Evolutionary conservation across 2,797 vertebrate species (phyloP).

Genomic region (Rhinatrema bivittatum): DNA sequence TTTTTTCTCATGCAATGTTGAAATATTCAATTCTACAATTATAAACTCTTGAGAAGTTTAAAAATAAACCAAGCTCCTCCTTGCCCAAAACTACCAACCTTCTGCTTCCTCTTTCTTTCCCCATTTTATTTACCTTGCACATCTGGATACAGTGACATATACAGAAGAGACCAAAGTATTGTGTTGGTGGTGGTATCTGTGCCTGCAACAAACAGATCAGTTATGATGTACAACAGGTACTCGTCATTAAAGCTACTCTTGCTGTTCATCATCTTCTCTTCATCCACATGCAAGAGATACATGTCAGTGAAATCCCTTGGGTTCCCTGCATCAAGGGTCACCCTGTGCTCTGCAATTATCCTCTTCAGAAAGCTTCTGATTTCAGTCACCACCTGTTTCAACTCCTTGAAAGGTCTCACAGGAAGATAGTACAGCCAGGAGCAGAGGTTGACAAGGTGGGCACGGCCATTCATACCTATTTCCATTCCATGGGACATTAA

Average conservation of each 20-base stretch:
- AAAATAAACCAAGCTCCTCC: too few relatives aligned
- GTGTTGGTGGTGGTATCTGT: slow-evolving; percentile 93
- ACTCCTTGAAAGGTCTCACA: slow-evolving; percentile 75
- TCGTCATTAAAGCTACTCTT: slow-evolving; percentile 80
- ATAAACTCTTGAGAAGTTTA: too few relatives aligned
- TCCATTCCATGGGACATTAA: slow-evolving; percentile 79
- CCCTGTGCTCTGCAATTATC: slow-evolving; percentile 74
- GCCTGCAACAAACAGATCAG: slow-evolving; percentile 90
- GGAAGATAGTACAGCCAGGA: slow-evolving; percentile 83
- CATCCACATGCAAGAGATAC: slow-evolving; percentile 77
- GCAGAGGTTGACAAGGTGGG: slow-evolving; percentile 80
- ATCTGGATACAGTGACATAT: slow-evolving; percentile 75
- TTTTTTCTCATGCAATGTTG: too few relatives aligned
- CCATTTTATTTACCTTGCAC: slow-evolving; percentile 85
- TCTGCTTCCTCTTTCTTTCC: too few relatives aligned
- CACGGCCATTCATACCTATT: slow-evolving; percentile 65
- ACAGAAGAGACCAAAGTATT: slow-evolving; percentile 84
- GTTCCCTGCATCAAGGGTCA: slow-evolving; percentile 63
- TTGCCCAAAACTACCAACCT: too few relatives aligned
- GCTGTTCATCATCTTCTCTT: slow-evolving; percentile 34
- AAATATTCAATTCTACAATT: too few relatives aligned
- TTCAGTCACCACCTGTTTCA: slow-evolving; percentile 73
- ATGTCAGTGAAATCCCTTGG: slow-evolving; percentile 90
- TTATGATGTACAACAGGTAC: slow-evolving; percentile 88
- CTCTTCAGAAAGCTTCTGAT: slow-evolving; percentile 79